Base-by-base conservation (phyloP, 2,888 invertebrate genomes). In the Aspidapion aeneum region DNA sequence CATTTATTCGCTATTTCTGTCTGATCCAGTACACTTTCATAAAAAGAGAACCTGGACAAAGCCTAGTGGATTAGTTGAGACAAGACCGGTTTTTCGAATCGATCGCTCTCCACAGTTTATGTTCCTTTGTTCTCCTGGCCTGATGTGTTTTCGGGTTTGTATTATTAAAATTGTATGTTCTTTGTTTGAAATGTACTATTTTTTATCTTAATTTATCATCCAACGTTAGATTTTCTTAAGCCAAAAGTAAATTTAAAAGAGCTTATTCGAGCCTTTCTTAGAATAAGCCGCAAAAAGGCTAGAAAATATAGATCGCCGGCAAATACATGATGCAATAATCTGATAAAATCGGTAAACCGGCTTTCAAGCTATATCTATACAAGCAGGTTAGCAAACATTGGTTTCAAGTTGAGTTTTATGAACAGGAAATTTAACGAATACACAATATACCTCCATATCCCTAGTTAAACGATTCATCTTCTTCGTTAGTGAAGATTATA, bases 281-380 rank as follows among this genome's bases (percentile, higher is more conserved):
- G 5, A 35, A 35, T 35, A 7, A 35, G 3, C 35, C 5, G 35
- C 35, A 12, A 35, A 35, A 35, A 35, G 12, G 5, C 35, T 35
- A 35, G 35, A 12, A 35, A 19, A 52, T 52, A 5, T 52, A 18
- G 52, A 17, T 52, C 12, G 60, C 62, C 62, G 62, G 64, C 62
- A 54, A 55, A 62, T 22, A 49, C 60, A 66, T 67, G 67, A 67
- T 67, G 67, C 67, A 67, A 67, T 58, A 57, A 20, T n/a, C 21
- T 61, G 65, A 63, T 63, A 65, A 65, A 67, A 65, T 67, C 63
- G 21, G 59, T 67, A 67, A 67, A 67, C 67, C 63, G 65, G 67
- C 21, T 21, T 56, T 19, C 7, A n/a, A 17, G 56, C 56, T 35
- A 35, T n/a, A n/a, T n/a, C 16, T n/a, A n/a, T n/a, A n/a, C 5